Base-by-base conservation (phyloP, 2,888 invertebrate genomes). In the Eucera pruinosa region DNA sequence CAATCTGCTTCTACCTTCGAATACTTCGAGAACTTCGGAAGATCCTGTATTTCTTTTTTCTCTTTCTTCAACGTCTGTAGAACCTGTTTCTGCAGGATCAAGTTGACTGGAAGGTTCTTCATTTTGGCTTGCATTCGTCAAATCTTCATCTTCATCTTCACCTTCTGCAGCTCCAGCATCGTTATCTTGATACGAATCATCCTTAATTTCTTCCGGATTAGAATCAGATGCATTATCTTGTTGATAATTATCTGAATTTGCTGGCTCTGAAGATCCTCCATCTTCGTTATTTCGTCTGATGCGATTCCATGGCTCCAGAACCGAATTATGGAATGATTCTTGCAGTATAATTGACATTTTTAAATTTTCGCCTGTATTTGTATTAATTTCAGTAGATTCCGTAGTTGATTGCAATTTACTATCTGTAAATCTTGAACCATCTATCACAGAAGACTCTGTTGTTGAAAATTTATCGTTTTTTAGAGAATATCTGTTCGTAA, bases 1-100 rank as follows among this genome's bases (percentile, higher is more conserved):
- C 11, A n/a, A 41, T 39, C 20, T n/a, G 1, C 23, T 61, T 23
- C 64, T 61, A 5, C 61, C 55, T 13, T 68, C 78, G 2, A 61
- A 60, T n/a, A 41, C 54, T 23, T 69, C 45, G 23, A 81, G 33
- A 27, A 62, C 52, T 30, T 73, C 33, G 2, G 50, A 47, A 4
- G 52, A 25, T 58, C 52, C 36, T 20, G 30, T 2, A 18, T 57
- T 9, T 39, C 55, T 64, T 61, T 41, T 64, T 62, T 36, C 54
- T 60, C 52, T 45, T 0, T 33, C 18, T 13, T 52, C 41, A 11
- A 20, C 11, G 3, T 64, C 41, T n/a, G 1, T 47, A 0, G 33
- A 30, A 33, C 15, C 30, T 1, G 9, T 7, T 36, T 52, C 52
- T 11, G 11, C 41, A n/a, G 48, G 4, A 36, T 68, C 60, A 2